Evolutionary conservation across 2,113 vertebrate genomes (phyloP), one percentile per base, ranked within the genome.

Genomic region (Crotalus helleri): DNA sequence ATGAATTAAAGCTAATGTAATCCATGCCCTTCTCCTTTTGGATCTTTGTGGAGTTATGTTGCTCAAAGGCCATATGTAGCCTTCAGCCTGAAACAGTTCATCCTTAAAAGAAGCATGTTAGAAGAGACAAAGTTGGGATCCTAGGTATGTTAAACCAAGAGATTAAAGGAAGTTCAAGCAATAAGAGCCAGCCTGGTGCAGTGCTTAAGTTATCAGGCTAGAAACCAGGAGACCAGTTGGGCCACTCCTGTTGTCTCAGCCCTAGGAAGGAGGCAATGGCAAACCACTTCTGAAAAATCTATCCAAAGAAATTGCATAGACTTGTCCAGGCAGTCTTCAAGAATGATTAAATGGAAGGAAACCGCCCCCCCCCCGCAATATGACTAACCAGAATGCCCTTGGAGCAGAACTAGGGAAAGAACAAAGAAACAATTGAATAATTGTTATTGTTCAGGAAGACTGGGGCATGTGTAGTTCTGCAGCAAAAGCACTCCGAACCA

Each of bases 401-500:
- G 90, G 92, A 2, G 93, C 93, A 92, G 92, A 88, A 15, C 55
- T 85, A 7, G 24, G 46, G 15, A 53, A 59, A 58, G 87, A 95
- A 39, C 1, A 5, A 0, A 94, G 88, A 87, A 61, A 95, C 91
- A 88, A 3, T 87, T 96, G 92, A 95, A 94, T 96, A 94, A 96
- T 90, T 94, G 93, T 94, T 92, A 94, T 96, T 94, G 91, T 94
- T 95, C 92, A 87, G 8, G 19, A 96, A 91, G 85, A 54, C 17
- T 90, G 94, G 95, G 90, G 94, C 85, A 94, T 59, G 17, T 85
- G 87, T 90, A 69, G 87, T 95, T 94, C 95, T 95, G 94, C 61
- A 61, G 92, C 92, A 96, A 93, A 95, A 96, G 93, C 93, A 90
- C 94, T 93, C 74, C 4, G 55, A 95, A 97, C 94, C 88, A 93